These are phyloP conservation scores for Leucopsar rothschildi DNA, from an alignment of 2,113 vertebrate species.

Conservation along the genomic window DNA sequence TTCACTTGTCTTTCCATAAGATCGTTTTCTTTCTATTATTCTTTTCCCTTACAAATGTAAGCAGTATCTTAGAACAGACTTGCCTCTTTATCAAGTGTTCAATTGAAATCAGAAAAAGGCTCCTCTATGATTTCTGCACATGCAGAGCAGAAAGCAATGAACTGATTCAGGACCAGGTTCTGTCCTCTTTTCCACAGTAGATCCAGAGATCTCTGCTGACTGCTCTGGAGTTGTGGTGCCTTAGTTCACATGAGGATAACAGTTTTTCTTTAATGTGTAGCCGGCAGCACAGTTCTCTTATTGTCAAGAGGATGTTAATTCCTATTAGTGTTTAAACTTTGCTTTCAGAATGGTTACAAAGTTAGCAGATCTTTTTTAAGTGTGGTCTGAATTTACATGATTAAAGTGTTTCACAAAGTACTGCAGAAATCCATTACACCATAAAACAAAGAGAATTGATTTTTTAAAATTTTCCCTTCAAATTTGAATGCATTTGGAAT, in stretches of 20 bases:
- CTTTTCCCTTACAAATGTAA: neutral
- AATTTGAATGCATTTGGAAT: neutral
- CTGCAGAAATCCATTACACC: neutral
- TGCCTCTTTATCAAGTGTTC: neutral
- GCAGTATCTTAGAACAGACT: neutral
- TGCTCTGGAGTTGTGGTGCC: neutral
- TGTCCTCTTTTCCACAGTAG: neutral
- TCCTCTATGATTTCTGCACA: neutral
- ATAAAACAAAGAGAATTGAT: neutral
- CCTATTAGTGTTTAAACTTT: neutral
- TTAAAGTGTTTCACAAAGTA: neutral
- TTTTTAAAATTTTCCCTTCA: neutral
- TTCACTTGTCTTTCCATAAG: neutral
- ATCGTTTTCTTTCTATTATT: neutral
- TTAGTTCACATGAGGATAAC: neutral
- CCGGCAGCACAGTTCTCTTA: neutral
- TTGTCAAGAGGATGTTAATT: neutral
- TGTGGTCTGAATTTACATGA: neutral
- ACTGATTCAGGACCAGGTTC: neutral
- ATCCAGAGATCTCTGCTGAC: neutral
- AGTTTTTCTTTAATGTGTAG: neutral
- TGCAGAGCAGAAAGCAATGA: neutral
- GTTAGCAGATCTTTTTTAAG: neutral
- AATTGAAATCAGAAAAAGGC: neutral
- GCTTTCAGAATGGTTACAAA: neutral